phyloP scores from a whole-genome alignment of 1,140 invertebrate species.

The Ridgeia piscesae region DNA sequence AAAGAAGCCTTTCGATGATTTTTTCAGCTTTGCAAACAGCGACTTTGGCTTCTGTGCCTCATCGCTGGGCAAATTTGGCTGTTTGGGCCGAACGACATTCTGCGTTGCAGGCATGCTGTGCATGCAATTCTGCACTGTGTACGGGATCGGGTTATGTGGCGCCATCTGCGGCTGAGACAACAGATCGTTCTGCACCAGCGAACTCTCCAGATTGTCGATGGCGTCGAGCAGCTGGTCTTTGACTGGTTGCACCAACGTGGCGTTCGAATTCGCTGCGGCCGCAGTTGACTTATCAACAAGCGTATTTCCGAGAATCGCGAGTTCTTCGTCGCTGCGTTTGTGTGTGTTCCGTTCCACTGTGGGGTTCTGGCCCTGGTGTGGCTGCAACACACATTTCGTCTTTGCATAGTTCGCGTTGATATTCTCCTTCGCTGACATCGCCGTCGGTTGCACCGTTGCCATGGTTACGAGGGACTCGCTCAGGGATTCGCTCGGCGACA shows the following conservation, averaged over 20 bases:
- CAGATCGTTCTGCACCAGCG: conserved; percentile 61
- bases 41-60: conserved; percentile 30
- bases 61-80: conserved; percentile 61
- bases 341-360: conserved; percentile 79
- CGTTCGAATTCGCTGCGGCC: conserved; percentile 34
- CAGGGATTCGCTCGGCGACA: background rate
- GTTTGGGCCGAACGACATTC: conserved; percentile 55
- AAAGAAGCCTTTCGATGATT: conserved; percentile 42
- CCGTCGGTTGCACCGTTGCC: background rate
- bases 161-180: conserved; percentile 40
- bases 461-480: background rate
- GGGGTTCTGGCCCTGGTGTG: conserved; percentile 85
- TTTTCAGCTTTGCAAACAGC: conserved; percentile 39
- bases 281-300: conserved; percentile 64
- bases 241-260: conserved; percentile 33
- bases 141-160: conserved; percentile 62
- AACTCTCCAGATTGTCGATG: conserved; percentile 53
- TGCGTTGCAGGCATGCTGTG: conserved; percentile 48
- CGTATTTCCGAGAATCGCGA: conserved; percentile 64
- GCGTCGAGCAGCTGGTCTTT: conserved; percentile 51
- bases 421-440: background rate
- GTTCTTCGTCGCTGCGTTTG: conserved; percentile 62
- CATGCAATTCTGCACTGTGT: conserved; percentile 78
- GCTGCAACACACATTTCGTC: conserved; percentile 63
- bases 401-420: conserved; percentile 42